Evolutionary conservation across 2,888 invertebrate species (phyloP), one percentile per base, ranked within the genome.

Genomic region (Lepidocyrtinus sp.): DNA sequence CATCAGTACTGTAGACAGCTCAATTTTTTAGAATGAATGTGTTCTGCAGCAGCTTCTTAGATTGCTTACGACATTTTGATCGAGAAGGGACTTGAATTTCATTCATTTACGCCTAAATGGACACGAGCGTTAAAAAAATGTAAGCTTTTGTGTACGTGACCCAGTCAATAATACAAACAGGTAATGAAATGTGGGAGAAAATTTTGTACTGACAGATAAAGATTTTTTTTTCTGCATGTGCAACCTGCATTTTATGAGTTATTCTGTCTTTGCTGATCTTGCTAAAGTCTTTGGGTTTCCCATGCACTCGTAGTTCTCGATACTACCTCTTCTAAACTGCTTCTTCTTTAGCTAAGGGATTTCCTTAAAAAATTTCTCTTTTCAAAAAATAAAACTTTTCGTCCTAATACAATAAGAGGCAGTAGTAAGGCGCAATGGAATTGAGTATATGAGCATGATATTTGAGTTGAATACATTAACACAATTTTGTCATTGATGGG

Each of bases 141-240:
- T 12, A 36, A 12, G n/a, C 55, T 55, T 17, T n/a, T 19, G 61
- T 70, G 64, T 76, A 76, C 70, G 70, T 76, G 76, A 76, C 76
- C 76, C 76, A 76, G 76, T 76, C 76, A 64, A 64, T 69, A 19
- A 7, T 36, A 27, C 19, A 70, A 64, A 62, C 69, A 61, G 63
- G 45, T 67, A 24, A 9, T 22, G 25, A 63, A 19, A 22, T 21
- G 12, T 19, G 5, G 25, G 2, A 24, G 22, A 7, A 7, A 19
- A 24, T 21, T n/a, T n/a, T 63, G 63, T 24, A 21, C 3, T 55
- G 25, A 62, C 9, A 62, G 24, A 62, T 36, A 12, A 36, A 36
- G 36, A 36, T 12, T 22, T 19, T n/a, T n/a, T n/a, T n/a, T 24
- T 26, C 15, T 65, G 65, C 27, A 65, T 36, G 45, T 45, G 45